These are phyloP conservation scores for Stichopus chloronotus DNA, from an alignment of 35 echinoderm and acorn worm species.

Conservation along the genomic window DNA sequence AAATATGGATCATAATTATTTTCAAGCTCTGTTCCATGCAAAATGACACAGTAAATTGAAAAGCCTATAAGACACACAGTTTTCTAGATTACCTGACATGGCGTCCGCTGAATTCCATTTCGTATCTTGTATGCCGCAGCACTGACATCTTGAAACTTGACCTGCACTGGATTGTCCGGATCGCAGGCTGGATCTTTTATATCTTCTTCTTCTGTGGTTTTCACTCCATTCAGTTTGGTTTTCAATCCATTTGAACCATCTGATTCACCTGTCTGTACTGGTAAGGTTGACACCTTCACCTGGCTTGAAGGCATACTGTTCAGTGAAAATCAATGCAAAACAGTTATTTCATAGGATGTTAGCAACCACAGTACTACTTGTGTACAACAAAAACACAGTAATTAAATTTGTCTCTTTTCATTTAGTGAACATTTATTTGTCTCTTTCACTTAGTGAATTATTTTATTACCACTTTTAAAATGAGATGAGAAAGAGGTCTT, in stretches of 20 bases:
- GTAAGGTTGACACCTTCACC: neutral
- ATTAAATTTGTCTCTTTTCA: no score
- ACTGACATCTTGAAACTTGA: conserved; percentile 98
- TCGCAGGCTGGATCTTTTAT: conserved; percentile 81
- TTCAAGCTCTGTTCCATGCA: no score
- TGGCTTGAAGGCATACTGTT: neutral
- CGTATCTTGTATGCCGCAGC: conserved; percentile 97
- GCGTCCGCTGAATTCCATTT: conserved; percentile 84
- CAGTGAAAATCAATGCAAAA: neutral
- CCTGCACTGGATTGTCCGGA: conserved; percentile 80
- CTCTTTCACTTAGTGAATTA: no score
- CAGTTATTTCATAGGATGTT: no score
- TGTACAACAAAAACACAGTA: no score
- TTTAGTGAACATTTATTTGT: no score
- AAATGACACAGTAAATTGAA: no score
- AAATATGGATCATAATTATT: no score
- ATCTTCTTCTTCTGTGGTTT: neutral
- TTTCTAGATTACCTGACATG: conserved; percentile 77
- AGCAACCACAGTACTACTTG: no score
- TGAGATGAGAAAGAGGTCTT: no score
- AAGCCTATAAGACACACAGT: no score
- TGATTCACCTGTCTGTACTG: conserved; percentile 3
- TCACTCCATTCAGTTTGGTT: neutral
- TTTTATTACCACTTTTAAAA: no score
- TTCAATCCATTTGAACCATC: neutral